A percentile compares a stretch with the other conserved stretches of the same genome.
phyloP scores from a whole-genome alignment of 2,888 invertebrate species.

The Hirtodrosophila confusa region DNA sequence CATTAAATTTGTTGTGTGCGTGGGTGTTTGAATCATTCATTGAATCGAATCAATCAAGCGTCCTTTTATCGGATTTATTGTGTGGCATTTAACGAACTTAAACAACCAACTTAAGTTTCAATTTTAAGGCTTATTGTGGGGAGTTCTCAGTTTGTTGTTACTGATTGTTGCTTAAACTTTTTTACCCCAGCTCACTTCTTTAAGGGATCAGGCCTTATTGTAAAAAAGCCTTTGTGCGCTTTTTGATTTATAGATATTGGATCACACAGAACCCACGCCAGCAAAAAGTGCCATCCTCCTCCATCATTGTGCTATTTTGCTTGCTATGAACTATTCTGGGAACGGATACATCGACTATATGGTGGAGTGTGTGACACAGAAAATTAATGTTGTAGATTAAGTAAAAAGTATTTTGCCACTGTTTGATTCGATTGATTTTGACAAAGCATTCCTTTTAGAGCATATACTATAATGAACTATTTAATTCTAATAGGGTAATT shows the following conservation, averaged over 20 bases:
- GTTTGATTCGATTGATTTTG: no score
- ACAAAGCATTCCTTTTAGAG: no score
- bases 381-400: background rate
- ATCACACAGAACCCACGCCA: conserved; percentile 27
- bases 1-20: conserved; percentile 49
- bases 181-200: conserved; percentile 37
- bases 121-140: conserved; percentile 50
- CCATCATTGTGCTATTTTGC: no score
- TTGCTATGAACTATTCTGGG: background rate
- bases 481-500: no score
- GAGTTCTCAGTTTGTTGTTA: conserved; percentile 42
- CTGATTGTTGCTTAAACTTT: conserved; percentile 58
- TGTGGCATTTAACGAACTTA: conserved; percentile 48
- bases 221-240: conserved; percentile 53
- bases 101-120: conserved; percentile 54
- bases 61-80: conserved; percentile 30
- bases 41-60: conserved; percentile 57
- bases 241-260: conserved; percentile 73
- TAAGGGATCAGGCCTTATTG: conserved; percentile 55
- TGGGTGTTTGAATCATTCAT: conserved; percentile 14
- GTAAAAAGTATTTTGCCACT: no score
- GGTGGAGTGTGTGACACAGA: no score
- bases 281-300: conserved; percentile 6
- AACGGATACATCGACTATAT: background rate
- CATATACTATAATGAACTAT: no score